Evolutionary conservation across 2,113 vertebrate genomes (phyloP), one percentile per base, ranked within the genome.

Genomic region (Setophaga kirtlandii): DNA sequence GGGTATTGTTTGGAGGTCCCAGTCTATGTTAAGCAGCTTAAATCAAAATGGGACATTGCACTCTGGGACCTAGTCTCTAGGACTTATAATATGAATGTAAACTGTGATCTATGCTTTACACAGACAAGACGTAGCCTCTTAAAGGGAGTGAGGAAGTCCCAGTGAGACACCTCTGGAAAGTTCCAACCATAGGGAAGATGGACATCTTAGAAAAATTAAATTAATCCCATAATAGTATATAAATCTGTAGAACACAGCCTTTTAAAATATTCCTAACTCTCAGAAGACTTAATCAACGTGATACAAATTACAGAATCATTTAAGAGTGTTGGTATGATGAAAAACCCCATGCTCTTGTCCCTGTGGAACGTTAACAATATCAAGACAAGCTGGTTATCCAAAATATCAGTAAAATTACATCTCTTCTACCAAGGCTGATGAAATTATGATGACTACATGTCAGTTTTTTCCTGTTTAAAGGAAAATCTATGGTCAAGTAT

Each of bases 401-500:
- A 94, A 96, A 98, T 96, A 95, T 52, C 76, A 90, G 64, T 94
- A 96, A 96, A 92, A 94, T 81, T 58, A 58, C 53, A 24, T 86
- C 91, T 78, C 52, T 96, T 95, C 96, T 92, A 87, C 64, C 84
- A 74, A 87, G 39, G 37, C 2, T 96, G 89, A 94, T 74, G 44
- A 88, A 91, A 93, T 90, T 63, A 92, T 73, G 74, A 95, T 86
- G 60, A 64, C 60, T 92, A 28, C 75, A 71, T 75, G 63, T 90
- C 87, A 77, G 6, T 5, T 91, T 91, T 94, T 90, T 64, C 59
- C 62, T 82, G 27, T 94, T 96, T 97, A 97, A 97, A 96, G 69
- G 89, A 79, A 97, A 97, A 97, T 97, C 33, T 68, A 94, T 82
- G 78, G 83, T 96, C 97, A 97, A 96, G 93, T 97, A 97, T 96